A percentile compares a stretch with the other conserved stretches of the same genome.
Evolutionary conservation across 2,113 vertebrate genomes (phyloP).

Genomic region (Tylochromis polylepis): DNA sequence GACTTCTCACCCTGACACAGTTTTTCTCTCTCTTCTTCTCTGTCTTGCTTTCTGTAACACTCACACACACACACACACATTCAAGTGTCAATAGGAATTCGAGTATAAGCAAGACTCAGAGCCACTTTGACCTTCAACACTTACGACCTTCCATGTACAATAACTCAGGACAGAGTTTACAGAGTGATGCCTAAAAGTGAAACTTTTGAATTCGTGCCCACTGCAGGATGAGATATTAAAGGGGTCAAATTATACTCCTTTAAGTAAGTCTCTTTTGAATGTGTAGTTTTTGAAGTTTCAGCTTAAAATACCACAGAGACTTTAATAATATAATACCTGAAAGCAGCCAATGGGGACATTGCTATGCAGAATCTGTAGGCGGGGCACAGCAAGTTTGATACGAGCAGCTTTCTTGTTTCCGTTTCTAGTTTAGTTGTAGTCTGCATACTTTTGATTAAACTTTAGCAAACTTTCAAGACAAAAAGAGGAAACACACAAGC

Average conservation of each 20-base stretch:
- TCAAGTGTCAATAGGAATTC: not conserved
- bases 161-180: not conserved
- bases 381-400: not conserved
- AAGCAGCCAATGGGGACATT: not conserved
- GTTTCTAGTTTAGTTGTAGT: not conserved
- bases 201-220: not conserved
- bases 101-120: not conserved
- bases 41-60: not conserved
- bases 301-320: not conserved
- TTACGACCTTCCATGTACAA: not conserved
- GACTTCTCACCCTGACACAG: slow-evolving; percentile 13
- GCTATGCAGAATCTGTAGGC: not conserved
- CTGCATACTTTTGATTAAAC: not conserved
- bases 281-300: not conserved
- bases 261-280: not conserved
- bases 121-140: slow-evolving; percentile 43
- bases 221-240: not conserved
- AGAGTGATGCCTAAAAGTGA: not conserved
- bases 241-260: not conserved
- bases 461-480: not conserved
- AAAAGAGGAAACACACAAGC: not conserved
- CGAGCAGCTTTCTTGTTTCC: not conserved
- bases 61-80: not conserved
- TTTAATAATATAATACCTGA: rapidly evolving
- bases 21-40: not conserved